phyloP scores from a whole-genome alignment of 2,888 invertebrate species.

The Lumbricus terrestris region DNA sequence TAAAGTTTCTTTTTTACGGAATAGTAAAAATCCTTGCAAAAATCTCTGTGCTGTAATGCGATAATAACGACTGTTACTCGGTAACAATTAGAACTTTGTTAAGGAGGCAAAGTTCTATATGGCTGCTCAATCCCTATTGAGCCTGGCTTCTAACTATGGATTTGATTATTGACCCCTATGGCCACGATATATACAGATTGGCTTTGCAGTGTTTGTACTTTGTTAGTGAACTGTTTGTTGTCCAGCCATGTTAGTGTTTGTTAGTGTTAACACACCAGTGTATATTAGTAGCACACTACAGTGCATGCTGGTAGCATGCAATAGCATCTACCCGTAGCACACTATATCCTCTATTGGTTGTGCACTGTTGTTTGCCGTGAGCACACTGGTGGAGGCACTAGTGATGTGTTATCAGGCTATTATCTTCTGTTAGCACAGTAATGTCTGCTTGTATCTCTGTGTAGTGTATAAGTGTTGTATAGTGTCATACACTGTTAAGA shows the following conservation, averaged over 20 bases:
- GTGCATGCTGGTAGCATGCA: too few relatives aligned
- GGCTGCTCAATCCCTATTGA: too few relatives aligned
- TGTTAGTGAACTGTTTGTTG: background rate
- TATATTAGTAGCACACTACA: too few relatives aligned
- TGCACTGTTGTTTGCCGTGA: background rate
- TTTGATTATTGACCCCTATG: background rate
- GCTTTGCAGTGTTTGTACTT: background rate
- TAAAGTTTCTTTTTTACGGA: background rate
- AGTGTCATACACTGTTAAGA: too few relatives aligned
- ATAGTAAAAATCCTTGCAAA: background rate
- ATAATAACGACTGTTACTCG: background rate
- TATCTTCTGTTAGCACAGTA: background rate
- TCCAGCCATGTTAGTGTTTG: background rate
- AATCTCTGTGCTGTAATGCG: background rate
- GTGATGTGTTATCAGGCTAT: background rate
- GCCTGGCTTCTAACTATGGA: background rate
- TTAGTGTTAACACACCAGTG: too few relatives aligned
- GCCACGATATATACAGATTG: background rate
- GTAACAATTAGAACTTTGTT: background rate
- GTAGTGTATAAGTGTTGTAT: too few relatives aligned
- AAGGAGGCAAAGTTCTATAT: background rate
- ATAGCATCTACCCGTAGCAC: too few relatives aligned
- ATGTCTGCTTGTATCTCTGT: background rate
- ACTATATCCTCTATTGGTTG: background rate
- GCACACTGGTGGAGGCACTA: background rate